A percentile compares a stretch with the other conserved stretches of the same genome.
Evolutionary conservation across 2,113 vertebrate species (phyloP).

Genomic region (Ceyx melanurus): DNA sequence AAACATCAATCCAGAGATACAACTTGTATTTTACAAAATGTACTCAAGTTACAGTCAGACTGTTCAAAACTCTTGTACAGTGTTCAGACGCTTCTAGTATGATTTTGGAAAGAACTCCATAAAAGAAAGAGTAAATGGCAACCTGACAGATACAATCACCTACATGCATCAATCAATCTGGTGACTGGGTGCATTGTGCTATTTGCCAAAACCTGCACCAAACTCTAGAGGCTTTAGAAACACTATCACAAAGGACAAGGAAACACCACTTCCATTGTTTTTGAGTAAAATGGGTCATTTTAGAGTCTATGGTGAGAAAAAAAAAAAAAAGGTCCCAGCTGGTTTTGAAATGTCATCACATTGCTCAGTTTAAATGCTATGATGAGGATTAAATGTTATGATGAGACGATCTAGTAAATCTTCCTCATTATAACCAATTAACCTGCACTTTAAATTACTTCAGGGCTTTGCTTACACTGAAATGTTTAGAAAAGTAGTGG

Average conservation of each 20-base stretch:
- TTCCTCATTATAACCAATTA: not conserved
- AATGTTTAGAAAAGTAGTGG: not conserved
- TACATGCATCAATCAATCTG: not conserved
- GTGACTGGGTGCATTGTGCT: not conserved
- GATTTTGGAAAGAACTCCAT: not conserved
- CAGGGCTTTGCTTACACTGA: not conserved
- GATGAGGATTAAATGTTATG: not conserved
- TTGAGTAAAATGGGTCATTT: not conserved
- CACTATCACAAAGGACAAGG: not conserved
- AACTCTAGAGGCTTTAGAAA: not conserved
- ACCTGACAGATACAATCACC: not conserved
- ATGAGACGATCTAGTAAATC: not conserved
- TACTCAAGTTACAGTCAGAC: not conserved
- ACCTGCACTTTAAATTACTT: not conserved
- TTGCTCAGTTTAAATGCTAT: not conserved
- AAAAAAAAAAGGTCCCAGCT: not conserved
- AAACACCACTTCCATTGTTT: constrained; percentile 8
- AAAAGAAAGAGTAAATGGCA: not conserved
- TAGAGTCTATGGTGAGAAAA: not conserved
- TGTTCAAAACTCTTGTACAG: not conserved
- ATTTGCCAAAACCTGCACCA: not conserved
- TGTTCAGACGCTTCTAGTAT: not conserved
- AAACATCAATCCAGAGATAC: not conserved
- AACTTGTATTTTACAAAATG: not conserved
- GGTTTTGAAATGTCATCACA: constrained; percentile 19